Conservation (phyloP, 1,140 invertebrate species). For the Drosophila dunni region DNA sequence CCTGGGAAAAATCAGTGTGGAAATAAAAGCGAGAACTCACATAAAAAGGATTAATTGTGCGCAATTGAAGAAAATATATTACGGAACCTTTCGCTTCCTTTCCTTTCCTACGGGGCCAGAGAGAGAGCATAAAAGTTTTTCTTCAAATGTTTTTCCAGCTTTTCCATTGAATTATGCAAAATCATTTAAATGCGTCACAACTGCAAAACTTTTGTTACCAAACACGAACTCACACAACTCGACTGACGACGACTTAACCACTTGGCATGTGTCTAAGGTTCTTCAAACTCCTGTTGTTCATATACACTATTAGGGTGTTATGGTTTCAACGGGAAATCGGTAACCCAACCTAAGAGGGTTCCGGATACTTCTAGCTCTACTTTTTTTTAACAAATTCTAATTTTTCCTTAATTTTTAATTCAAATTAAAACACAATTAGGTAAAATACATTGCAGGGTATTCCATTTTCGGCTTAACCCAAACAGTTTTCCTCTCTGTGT, state of each 20-base stretch:
- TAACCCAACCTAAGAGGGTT: no score
- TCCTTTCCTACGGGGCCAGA: conserved; percentile 3
- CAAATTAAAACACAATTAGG: no score
- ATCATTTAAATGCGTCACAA: conserved; percentile 78
- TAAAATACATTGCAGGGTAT: no score
- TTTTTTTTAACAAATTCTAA: no score
- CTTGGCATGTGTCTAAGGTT: conserved; percentile 67
- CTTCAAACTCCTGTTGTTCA: conserved; percentile 66
- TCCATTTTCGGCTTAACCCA: not conserved
- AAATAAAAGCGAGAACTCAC: conserved; percentile 32
- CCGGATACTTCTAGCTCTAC: no score
- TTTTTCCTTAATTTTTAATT: no score
- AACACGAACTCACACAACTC: conserved; percentile 37
- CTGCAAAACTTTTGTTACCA: conserved; percentile 53
- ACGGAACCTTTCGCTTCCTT: conserved; percentile 1
- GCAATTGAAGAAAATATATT: conserved; percentile 80
- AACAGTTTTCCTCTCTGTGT: conserved; percentile 27
- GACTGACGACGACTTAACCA: conserved; percentile 62
- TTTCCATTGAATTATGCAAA: conserved; percentile 78
- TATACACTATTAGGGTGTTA: not conserved
- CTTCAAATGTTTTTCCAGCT: conserved; percentile 14
- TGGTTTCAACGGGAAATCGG: no score
- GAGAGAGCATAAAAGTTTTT: conserved; percentile 49
- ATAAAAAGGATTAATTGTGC: conserved; percentile 81
- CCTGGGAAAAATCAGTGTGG: conserved; percentile 23